Evolutionary conservation across 2,888 invertebrate species (phyloP), one percentile per base, ranked within the genome.

Genomic region (Chrysolina oricalcia): DNA sequence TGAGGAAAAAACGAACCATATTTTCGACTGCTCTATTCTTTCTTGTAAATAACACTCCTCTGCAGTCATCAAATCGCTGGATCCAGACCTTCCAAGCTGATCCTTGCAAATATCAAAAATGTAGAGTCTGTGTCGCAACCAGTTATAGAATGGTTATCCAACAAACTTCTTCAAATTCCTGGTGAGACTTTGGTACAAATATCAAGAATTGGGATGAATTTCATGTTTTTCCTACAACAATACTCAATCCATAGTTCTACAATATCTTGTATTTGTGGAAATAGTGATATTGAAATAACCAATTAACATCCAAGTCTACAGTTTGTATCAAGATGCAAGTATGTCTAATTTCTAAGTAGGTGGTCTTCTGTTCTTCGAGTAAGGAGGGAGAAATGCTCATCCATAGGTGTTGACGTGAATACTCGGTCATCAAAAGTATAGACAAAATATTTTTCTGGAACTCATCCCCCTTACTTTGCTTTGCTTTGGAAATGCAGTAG

Each of bases 21-120:
- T 62, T 62, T 62, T 27, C 62, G 62, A 21, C 21, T 19, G 19
- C 62, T 62, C 62, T 6, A n/a, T 62, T 62, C 62, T 62, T 62
- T 62, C 62, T 62, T 62, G 62, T 62, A 62, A 62, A 62, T 62
- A 62, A 62, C 62, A 62, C 62, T 62, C 62, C 6, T 21, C 62
- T 62, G 62, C 62, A 62, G 62, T 62, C 62, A 41, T 41, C 21
- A 23, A 62, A 19, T 17, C 23, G 13, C 62, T 13, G 19, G 21
- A 27, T 23, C 27, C 23, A 62, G 6, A 27, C 23, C 62, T 23
- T 62, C 62, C 23, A 62, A 62, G 62, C 62, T 62, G 17, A 15
- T 62, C 21, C 62, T 62, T 62, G 62, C 62, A 17, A 62, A 62
- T 62, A 23, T 23, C 23, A 53, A 53, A 53, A 53, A 53, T 53